Percentiles rank a stretch among this genome's conserved stretches.
Conservation (phyloP, 2,797 vertebrate species). For the Falco novaeseelandiae region DNA sequence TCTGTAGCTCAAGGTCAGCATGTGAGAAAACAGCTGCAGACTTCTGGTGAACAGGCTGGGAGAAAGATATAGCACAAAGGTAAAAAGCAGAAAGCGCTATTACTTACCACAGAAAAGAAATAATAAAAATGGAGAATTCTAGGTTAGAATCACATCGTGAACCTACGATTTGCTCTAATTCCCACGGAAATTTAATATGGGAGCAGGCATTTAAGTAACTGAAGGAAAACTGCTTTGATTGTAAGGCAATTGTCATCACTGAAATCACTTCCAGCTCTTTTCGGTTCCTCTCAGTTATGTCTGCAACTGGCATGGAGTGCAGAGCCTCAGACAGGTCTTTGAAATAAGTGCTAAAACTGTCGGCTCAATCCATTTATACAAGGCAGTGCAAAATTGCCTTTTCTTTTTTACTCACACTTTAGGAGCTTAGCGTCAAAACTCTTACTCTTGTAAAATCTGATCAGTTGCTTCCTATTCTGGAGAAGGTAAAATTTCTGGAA, state of each 20-base stretch:
- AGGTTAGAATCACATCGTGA: neutral
- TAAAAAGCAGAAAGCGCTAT: neutral
- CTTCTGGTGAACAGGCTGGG: neutral
- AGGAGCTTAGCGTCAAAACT: neutral
- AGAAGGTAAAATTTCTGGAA: neutral
- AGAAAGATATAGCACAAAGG: neutral
- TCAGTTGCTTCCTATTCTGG: neutral
- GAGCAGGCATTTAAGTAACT: neutral
- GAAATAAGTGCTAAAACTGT: neutral
- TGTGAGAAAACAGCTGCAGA: neutral
- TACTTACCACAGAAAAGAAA: neutral
- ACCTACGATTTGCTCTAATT: neutral
- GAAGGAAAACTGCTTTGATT: constrained; percentile 22
- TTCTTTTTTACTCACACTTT: neutral
- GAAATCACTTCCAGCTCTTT: constrained; percentile 3
- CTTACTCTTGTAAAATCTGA: neutral
- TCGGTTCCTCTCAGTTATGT: neutral
- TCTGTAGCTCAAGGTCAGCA: neutral
- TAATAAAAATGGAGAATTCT: neutral
- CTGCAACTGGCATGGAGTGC: neutral
- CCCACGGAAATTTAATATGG: neutral
- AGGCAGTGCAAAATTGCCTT: neutral
- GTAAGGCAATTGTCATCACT: constrained; percentile 24
- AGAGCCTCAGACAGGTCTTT: neutral
- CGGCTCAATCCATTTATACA: neutral